Conservation (phyloP, 1,140 invertebrate species). For the Drosophila ficusphila region DNA sequence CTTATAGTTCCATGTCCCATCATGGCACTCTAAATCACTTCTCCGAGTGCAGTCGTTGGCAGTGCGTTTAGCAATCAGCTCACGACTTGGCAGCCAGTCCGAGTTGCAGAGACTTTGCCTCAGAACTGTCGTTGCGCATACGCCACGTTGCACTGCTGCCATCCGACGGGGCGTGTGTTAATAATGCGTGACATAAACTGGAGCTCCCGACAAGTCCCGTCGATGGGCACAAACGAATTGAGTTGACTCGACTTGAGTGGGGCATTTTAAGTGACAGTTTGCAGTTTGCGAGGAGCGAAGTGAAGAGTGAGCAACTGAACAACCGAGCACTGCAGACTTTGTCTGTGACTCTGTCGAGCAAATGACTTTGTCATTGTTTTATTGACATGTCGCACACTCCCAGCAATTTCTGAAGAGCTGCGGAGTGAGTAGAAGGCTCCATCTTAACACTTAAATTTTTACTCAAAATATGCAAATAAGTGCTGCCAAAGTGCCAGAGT, state of each 20-base stretch:
- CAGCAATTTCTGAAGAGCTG: background rate
- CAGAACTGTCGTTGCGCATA: conserved; percentile 63
- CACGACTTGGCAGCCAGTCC: conserved; percentile 57
- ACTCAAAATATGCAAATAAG: conserved; percentile 78
- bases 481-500: conserved; percentile 50
- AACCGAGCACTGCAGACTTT: conserved; percentile 36
- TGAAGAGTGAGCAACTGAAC: background rate
- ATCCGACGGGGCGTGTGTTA: conserved; percentile 68
- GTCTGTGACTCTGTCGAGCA: conserved; percentile 13
- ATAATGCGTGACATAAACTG: conserved; percentile 80
- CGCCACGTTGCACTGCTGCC: conserved; percentile 66
- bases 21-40: background rate
- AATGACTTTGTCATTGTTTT: conserved; percentile 44
- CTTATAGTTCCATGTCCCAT: background rate
- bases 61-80: conserved; percentile 77
- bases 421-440: conserved; percentile 7
- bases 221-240: conserved; percentile 70
- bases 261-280: conserved; percentile 73
- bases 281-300: conserved; percentile 26
- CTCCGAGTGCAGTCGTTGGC: conserved; percentile 30
- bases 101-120: conserved; percentile 13
- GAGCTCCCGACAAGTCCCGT: conserved; percentile 51
- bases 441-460: conserved; percentile 65
- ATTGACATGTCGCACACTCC: conserved; percentile 8
- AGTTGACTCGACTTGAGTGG: conserved; percentile 71